These are phyloP conservation scores for Parnassius orleans DNA, from an alignment of 2,888 invertebrate genomes.

Conservation along the genomic window DNA sequence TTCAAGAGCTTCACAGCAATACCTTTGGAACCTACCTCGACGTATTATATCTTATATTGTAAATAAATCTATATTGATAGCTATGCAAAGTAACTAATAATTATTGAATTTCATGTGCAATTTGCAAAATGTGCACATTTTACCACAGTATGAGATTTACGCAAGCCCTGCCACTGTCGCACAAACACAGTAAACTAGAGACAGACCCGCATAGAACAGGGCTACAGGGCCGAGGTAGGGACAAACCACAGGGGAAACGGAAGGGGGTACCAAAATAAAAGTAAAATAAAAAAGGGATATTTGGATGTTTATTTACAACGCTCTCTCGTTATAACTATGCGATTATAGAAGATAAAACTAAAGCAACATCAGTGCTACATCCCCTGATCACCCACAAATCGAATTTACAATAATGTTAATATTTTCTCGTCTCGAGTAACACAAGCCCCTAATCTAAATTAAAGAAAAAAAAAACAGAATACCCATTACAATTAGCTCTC, in stretches of 20 bases:
- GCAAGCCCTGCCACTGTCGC: slow-evolving; percentile 7
- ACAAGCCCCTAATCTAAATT: slow-evolving; percentile 66
- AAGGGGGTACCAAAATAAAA: slow-evolving; percentile 62
- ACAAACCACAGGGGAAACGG: slow-evolving; percentile 34
- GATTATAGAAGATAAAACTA: slow-evolving; percentile 74
- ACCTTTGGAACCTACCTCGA: too few species aligned
- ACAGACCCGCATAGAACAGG: neutral
- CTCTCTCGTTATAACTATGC: slow-evolving; percentile 74
- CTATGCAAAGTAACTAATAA: too few species aligned
- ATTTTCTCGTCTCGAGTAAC: slow-evolving; percentile 53
- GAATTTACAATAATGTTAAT: slow-evolving; percentile 70
- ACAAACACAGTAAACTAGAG: slow-evolving; percentile 19
- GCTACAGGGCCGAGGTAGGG: slow-evolving; percentile 45
- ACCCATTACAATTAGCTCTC: slow-evolving; percentile 68
- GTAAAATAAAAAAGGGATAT: slow-evolving; percentile 76
- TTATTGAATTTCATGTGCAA: too few species aligned
- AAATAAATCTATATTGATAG: too few species aligned
- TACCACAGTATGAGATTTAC: neutral
- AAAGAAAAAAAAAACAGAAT: slow-evolving; percentile 65
- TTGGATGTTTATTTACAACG: slow-evolving; percentile 79
- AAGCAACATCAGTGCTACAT: slow-evolving; percentile 67
- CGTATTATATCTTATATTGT: too few species aligned
- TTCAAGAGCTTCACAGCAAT: too few species aligned
- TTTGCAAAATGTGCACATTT: neutral
- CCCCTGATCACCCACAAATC: slow-evolving; percentile 70